Evolutionary conservation across 2,888 invertebrate species (phyloP), one percentile per base, ranked within the genome.

Genomic region (Cacoxenus indagator): DNA sequence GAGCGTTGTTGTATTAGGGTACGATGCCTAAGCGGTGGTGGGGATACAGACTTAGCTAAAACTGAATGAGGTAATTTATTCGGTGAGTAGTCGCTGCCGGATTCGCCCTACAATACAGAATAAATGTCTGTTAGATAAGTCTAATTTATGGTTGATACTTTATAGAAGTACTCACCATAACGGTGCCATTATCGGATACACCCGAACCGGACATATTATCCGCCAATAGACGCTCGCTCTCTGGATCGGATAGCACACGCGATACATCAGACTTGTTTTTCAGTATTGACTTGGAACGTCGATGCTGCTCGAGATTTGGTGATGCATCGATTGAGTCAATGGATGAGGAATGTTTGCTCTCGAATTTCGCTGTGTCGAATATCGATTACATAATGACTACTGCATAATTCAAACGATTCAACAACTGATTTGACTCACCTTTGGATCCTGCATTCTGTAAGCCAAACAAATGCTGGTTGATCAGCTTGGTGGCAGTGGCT

Each of bases 391-490:
- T 24, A n/a, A 59, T n/a, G 2, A 4, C n/a, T n/a, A 37, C 14
- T 37, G 5, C 14, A 11, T 37, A 4, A 4, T 37, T 37, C 37
- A 5, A 37, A 37, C n/a, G n/a, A n/a, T n/a, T n/a, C n/a, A n/a
- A 17, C 8, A 14, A 48, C 5, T 48, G 48, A 1, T 4, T 17
- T 48, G 48, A 17, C 17, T 75, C 69, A 89, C 88, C 87, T 84
- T 87, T 88, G 67, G 86, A 80, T 74, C 86, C 86, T 64, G 85
- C 82, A 82, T 90, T 91, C 81, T 91, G 91, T 71, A 91, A 88
- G 74, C 93, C 92, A 86, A 93, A 92, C 76, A 93, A 89, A 88
- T 93, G 93, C 84, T 93, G 93, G 89, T 93, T 93, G 84, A 93
- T 92, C 78, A 93, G 90, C 79, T 93, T 90, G 69, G 93, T 92